Percentiles rank a stretch among this genome's conserved stretches.
Evolutionary conservation across 2,113 vertebrate genomes (phyloP).

Genomic region (Cyanistes caeruleus): DNA sequence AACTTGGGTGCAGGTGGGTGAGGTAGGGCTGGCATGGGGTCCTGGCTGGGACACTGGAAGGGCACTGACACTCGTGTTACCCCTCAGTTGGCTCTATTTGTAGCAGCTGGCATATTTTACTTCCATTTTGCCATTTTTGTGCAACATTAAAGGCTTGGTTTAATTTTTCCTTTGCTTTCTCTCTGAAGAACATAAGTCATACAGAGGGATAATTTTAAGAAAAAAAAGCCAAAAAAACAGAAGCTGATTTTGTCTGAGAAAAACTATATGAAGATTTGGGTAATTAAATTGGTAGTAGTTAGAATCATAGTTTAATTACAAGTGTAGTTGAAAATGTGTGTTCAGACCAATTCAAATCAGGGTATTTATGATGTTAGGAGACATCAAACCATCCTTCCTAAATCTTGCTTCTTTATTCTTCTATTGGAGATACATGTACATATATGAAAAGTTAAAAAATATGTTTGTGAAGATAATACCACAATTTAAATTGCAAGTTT

Average conservation of each 20-base stretch:
- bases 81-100: not conserved
- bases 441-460: not conserved
- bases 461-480: not conserved
- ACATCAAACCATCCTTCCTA: constrained; percentile 4
- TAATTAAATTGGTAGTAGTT: constrained; percentile 15
- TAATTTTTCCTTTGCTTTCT: not conserved
- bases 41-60: not conserved
- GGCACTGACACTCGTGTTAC: accelerated
- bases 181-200: not conserved
- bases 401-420: constrained; percentile 17
- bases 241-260: constrained; percentile 13
- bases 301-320: constrained; percentile 13
- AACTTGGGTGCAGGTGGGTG: accelerated
- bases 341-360: not conserved
- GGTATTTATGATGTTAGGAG: not conserved
- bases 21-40: not conserved
- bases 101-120: not conserved
- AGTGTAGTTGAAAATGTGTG: not conserved
- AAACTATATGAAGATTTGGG: not conserved
- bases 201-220: not conserved
- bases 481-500: not conserved
- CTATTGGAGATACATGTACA: not conserved
- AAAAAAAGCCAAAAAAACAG: not conserved
- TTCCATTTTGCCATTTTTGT: not conserved
- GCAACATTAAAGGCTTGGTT: not conserved